Evolutionary conservation across 2,888 invertebrate species (phyloP), one percentile per base, ranked within the genome.

Genomic region (Pseudococcus jackbeardsleyi): DNA sequence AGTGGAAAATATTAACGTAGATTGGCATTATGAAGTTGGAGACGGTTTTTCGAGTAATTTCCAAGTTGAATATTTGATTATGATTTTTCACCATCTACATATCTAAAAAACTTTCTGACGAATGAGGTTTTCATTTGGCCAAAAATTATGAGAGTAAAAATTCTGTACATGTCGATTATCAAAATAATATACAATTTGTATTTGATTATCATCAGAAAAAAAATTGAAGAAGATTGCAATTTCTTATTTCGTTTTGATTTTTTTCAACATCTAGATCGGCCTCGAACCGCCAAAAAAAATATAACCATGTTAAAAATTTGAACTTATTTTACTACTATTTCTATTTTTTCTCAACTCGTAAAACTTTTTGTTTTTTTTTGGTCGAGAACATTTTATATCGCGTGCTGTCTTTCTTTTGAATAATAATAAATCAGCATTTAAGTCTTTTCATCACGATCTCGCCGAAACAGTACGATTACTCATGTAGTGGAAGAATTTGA

Each of bases 371-470:
- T 3, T 54, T 54, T 33, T 54, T 54, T 54, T n/a, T n/a, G n/a
- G n/a, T n/a, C 15, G n/a, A n/a, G n/a, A 17, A 5, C n/a, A 54
- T 54, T 54, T 54, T n/a, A 17, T n/a, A 17, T 54, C n/a, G 54
- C 54, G 54, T 54, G 54, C n/a, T n/a, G 54, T 54, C n/a, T 72
- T 72, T 2, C 26, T 72, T 72, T 72, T 15, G 72, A 15, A 72
- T 19, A 72, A 68, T 68, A 68, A 72, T 72, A 72, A 72, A 72
- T 72, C 11, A 72, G 26, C 3, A 22, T 72, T 33, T 12, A 72
- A 33, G 72, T 72, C 26, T 22, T 72, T 72, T 26, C 33, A 72
- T 72, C 72, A 72, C 72, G 72, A 22, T 22, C 33, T 72, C 15
- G 72, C 26, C 33, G 15, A 72, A 26, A 50, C 12, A 50, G 48